Evolutionary conservation across 1,140 invertebrate species (phyloP).

Genomic region (Drosophila punjabiensis): DNA sequence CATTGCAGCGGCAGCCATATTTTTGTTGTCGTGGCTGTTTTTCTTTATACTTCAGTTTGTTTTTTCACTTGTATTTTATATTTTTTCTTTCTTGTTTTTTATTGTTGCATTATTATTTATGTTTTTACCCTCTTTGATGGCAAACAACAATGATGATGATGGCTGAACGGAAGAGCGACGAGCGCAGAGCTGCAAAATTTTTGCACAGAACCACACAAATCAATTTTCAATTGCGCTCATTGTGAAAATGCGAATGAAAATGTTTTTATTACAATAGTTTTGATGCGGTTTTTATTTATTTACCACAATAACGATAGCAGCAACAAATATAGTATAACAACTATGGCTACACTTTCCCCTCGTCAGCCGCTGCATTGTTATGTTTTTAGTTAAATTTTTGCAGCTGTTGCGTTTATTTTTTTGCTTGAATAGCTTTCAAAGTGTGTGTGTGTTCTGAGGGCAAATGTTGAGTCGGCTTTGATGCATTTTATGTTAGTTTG

Average conservation of each 20-base stretch:
- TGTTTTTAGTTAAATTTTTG: conserved; percentile 52
- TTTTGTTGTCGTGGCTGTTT: conserved; percentile 28
- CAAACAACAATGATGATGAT: conserved; percentile 19
- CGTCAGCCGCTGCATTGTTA: conserved; percentile 3
- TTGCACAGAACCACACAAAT: conserved; percentile 71
- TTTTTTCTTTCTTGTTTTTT: background rate
- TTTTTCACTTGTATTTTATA: conserved; percentile 21
- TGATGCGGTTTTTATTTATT: conserved; percentile 73
- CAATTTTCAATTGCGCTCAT: conserved; percentile 71
- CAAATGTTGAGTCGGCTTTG: conserved; percentile 18
- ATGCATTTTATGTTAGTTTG: conserved; percentile 17
- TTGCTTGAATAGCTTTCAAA: conserved; percentile 17
- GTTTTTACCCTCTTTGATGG: conserved; percentile 18
- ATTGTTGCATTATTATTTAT: conserved; percentile 32
- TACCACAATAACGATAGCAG: conserved; percentile 37
- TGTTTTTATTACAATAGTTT: conserved; percentile 73
- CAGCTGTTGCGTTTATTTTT: conserved; percentile 45
- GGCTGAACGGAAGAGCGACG: conserved; percentile 6
- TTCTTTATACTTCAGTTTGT: conserved; percentile 24
- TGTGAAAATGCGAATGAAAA: conserved; percentile 61
- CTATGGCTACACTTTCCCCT: conserved; percentile 15
- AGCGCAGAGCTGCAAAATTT: conserved; percentile 27
- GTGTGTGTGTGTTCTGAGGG: conserved; percentile 6
- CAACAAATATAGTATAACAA: conserved; percentile 17
- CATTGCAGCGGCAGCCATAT: conserved; percentile 27